Base-by-base conservation (phyloP, 2,888 invertebrate genomes). In the Muschampia plurimacula region DNA sequence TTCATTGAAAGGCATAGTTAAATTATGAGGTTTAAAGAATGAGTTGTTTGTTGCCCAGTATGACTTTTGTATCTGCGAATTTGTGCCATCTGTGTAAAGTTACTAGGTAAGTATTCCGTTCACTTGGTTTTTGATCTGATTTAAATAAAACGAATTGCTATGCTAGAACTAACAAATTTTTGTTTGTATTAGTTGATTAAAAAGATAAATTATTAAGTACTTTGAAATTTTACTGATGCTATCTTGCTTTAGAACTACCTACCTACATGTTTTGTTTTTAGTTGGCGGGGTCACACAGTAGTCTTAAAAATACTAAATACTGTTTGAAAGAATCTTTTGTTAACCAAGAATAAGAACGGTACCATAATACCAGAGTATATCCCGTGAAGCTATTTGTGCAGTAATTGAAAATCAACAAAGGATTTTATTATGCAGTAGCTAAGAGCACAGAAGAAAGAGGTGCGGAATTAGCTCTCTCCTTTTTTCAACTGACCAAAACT, bases 391-490 rank as follows among this genome's bases (percentile, higher is more conserved):
- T 75, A 72, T 74, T 76, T 78, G 79, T 76, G 76, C 73, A 76
- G 74, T 76, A 74, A 72, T 69, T 59, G 73, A 78, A 79, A 77
- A 62, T 77, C 74, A 81, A 84, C 84, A 89, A 87, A 89, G 79
- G 84, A 84, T 86, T 91, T 91, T 90, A 91, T 88, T 83, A 83
- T 78, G 80, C 88, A 89, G 92, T 91, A 92, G 92, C 89, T 76
- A 76, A 78, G 73, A 77, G 80, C 80, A 79, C 86, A 85, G 86
- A 86, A 84, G 87, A 89, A 90, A 90, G 86, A 86, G 84, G 81
- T 87, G 73, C 72, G 73, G 75, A 73, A 68, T 72, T 69, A 41
- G 74, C 76, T 65, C 74, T 67, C 68, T 65, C 64, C 57, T 64
- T 59, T 65, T 62, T 66, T 64, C 65, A 65, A 65, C 65, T 68